Percentiles rank a stretch among this genome's conserved stretches.
These are phyloP conservation scores for Ylistrum balloti DNA, from an alignment of 1,140 invertebrate species.

Conservation along the genomic window DNA sequence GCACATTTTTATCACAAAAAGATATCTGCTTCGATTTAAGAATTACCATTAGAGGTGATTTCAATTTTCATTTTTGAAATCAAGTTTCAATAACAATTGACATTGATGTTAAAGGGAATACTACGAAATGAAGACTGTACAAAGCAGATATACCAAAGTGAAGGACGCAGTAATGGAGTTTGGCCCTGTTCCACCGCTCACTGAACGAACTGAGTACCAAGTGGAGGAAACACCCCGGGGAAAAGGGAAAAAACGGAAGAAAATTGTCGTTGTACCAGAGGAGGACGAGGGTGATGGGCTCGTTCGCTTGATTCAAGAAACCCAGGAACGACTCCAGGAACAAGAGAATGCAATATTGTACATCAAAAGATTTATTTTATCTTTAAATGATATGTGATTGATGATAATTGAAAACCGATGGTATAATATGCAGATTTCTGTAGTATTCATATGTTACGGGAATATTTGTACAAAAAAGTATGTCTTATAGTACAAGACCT, in stretches of 20 bases:
- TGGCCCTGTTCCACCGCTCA: neutral
- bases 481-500: too few species aligned
- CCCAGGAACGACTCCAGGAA: neutral
- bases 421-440: too few species aligned
- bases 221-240: neutral
- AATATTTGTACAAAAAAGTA: too few species aligned
- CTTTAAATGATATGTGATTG: too few species aligned
- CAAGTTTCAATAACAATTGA: too few species aligned
- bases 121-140: conserved; percentile 27
- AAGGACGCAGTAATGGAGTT: neutral
- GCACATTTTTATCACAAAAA: too few species aligned
- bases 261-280: neutral
- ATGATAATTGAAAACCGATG: too few species aligned
- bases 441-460: too few species aligned
- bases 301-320: neutral
- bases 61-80: too few species aligned
- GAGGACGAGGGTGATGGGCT: neutral
- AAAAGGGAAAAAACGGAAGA: neutral
- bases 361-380: neutral
- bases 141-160: neutral
- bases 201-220: neutral
- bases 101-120: neutral
- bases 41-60: too few species aligned
- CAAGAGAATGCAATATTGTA: conserved; percentile 1
- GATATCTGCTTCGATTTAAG: too few species aligned